Conservation (phyloP, 2,113 vertebrate species). For the Nyctereutes procyonoides region DNA sequence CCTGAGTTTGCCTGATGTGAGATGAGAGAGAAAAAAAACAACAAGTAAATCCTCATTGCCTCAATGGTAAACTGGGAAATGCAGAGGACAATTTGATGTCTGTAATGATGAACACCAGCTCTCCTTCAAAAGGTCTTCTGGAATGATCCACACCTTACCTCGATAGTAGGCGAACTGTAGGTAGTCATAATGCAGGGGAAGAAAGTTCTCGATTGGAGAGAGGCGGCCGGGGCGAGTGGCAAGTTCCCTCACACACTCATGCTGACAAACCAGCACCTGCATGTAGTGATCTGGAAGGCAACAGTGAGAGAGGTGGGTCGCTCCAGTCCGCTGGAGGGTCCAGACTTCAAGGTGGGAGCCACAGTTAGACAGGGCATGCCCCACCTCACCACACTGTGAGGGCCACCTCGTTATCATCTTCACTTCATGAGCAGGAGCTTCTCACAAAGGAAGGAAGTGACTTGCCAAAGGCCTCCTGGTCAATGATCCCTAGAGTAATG, state of each 20-base stretch:
- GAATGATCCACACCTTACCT: slow-evolving; percentile 83
- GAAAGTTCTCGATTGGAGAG: slow-evolving; percentile 96
- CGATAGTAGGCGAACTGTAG: slow-evolving; percentile 97
- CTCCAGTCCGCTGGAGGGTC: fast-evolving
- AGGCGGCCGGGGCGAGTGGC: slow-evolving; percentile 95
- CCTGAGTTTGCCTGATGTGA: neutral
- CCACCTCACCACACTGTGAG: neutral
- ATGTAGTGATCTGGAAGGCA: slow-evolving; percentile 94
- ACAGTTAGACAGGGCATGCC: fast-evolving
- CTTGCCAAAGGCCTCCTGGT: neutral
- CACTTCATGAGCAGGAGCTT: neutral
- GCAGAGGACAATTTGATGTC: neutral
- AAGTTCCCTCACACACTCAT: slow-evolving; percentile 95
- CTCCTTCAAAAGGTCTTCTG: fast-evolving
- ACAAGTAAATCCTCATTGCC: neutral
- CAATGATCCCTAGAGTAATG: neutral
- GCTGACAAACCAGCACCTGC: slow-evolving; percentile 95
- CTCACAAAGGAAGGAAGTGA: neutral
- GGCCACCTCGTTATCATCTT: neutral
- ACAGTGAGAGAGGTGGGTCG: fast-evolving
- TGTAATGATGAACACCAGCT: no score
- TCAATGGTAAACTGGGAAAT: neutral
- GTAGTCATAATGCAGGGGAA: slow-evolving; percentile 97
- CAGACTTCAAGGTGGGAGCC: neutral
- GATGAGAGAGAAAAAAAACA: neutral